A percentile compares a stretch with the other conserved stretches of the same genome.
phyloP scores from a whole-genome alignment of 2,797 vertebrate genomes.

The Coluber constrictor region DNA sequence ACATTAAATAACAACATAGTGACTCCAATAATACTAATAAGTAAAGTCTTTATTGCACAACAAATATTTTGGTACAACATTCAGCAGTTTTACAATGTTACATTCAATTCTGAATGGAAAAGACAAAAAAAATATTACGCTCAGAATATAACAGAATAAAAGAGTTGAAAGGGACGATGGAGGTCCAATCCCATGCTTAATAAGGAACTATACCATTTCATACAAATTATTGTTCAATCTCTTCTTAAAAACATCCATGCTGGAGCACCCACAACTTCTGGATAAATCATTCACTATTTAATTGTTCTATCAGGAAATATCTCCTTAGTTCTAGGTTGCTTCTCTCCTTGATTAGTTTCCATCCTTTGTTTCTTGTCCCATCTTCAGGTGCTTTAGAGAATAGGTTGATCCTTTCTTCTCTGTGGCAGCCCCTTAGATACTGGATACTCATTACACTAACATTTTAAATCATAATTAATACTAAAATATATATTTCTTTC shows the following conservation, averaged over 20 bases:
- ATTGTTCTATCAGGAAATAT: neutral
- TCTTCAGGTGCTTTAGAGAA: no score
- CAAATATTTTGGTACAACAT: neutral
- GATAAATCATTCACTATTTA: neutral
- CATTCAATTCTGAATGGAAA: neutral
- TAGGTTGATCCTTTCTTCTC: no score
- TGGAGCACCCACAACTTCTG: neutral
- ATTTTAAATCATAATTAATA: neutral
- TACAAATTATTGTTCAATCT: neutral
- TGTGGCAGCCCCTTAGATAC: no score
- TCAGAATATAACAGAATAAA: neutral
- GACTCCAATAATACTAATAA: neutral
- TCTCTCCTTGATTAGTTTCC: neutral
- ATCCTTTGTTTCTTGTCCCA: no score
- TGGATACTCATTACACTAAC: neutral
- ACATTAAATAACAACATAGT: neutral
- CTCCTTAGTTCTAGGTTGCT: neutral
- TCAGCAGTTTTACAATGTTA: neutral
- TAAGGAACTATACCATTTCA: neutral
- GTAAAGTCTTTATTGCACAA: neutral
- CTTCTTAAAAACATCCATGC: neutral
- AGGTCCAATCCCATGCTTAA: neutral
- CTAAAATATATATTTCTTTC: neutral
- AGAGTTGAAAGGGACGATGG: neutral
- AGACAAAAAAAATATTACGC: neutral